Evolutionary conservation across 2,888 invertebrate species (phyloP).

Genomic region (Fragum whitleyi): DNA sequence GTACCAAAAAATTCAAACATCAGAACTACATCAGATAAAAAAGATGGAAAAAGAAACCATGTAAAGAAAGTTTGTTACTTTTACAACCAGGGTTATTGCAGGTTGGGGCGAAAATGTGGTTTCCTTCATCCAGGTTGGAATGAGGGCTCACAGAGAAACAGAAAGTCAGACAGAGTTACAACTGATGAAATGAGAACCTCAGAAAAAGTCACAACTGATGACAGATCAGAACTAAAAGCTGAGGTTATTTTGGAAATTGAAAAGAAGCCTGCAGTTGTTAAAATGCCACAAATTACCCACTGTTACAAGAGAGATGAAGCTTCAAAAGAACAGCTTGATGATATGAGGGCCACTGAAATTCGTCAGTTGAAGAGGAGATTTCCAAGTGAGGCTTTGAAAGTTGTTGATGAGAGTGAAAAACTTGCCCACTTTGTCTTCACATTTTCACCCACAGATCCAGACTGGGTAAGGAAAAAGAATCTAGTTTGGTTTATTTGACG

Average conservation of each 20-base stretch:
- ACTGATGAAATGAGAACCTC: too few relatives aligned
- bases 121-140: constrained; percentile 66
- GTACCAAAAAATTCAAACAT: background rate
- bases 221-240: too few relatives aligned
- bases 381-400: constrained; percentile 68
- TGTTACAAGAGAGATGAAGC: constrained; percentile 60
- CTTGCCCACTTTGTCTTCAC: constrained; percentile 61
- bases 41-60: constrained; percentile 2
- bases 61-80: constrained; percentile 39
- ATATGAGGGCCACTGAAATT: constrained; percentile 76
- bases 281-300: constrained; percentile 41
- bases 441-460: constrained; percentile 81
- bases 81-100: constrained; percentile 71
- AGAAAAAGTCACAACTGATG: background rate
- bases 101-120: constrained; percentile 70
- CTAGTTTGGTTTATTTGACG: background rate
- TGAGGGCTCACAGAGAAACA: background rate
- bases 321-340: constrained; percentile 61
- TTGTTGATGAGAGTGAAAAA: constrained; percentile 66
- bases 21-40: background rate
- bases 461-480: constrained; percentile 84
- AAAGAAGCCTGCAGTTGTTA: background rate
- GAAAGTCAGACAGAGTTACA: too few relatives aligned
- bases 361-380: constrained; percentile 78
- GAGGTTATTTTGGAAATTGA: background rate